Evolutionary conservation across 2,113 vertebrate species (phyloP), one percentile per base, ranked within the genome.

Genomic region (Coryphaenoides rupestris): DNA sequence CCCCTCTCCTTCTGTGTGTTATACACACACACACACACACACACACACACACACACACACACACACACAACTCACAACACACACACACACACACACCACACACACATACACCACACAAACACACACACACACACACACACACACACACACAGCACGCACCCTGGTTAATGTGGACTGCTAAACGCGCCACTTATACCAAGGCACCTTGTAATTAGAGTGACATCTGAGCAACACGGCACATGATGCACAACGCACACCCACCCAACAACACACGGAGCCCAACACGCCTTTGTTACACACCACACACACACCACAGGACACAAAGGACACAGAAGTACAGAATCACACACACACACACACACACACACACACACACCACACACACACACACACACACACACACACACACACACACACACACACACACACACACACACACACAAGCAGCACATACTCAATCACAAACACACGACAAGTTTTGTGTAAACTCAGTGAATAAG

Each of bases 1-100:
- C 70, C n/a, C n/a, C n/a, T n/a, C n/a, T n/a, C n/a, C 61, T 50
- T 55, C 50, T 67, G 45, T 56, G 66, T 62, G 21, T 46, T 66
- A 60, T 7, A 58, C 21, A 19, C 28, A 47, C 40, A 49, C 69
- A 57, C 53, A 40, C 58, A 60, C 49, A 28, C 24, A 60, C 54
- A 65, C 58, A 65, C 46, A 23, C 54, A 58, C 26, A 33, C 57
- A 2, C 15, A 58, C 21, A 17, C 24, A 58, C 16, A 15, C 22
- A 58, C 55, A 15, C 22, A 58, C 15, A 21, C 21, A 49, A n/a
- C n/a, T n/a, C n/a, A n/a, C n/a, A n/a, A n/a, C 45, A 50, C 60
- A 47, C 60, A 60, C 55, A 57, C 55, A 24, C 21, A 57, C 22
- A 26, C 22, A 57, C 21, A 24, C 13, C 14, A 19, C 17, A 55